Evolutionary conservation across 2,888 invertebrate genomes (phyloP).

Genomic region (Mayetiola destructor): DNA sequence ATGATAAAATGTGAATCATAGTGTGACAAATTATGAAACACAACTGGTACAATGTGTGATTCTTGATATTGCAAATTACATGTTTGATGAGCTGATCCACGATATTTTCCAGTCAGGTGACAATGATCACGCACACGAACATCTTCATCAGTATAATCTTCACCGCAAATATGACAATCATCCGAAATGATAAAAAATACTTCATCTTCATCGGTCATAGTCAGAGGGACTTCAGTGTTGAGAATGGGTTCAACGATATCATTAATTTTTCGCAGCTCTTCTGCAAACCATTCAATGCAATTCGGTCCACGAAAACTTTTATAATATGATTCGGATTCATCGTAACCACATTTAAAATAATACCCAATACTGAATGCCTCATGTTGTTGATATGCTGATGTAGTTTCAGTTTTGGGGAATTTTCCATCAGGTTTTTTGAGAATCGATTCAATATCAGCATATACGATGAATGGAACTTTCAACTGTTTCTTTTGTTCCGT

Average conservation of each 20-base stretch:
- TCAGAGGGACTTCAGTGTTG: not conserved
- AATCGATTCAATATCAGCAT: conserved; percentile 20
- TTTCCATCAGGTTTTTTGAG: conserved; percentile 3
- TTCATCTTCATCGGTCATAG: not conserved
- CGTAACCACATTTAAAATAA: conserved; percentile 2
- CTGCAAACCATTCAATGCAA: not conserved
- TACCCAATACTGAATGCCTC: not conserved
- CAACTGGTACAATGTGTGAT: conserved; percentile 23
- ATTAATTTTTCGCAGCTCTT: not conserved
- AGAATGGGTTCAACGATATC: not conserved
- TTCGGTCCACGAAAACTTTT: not conserved
- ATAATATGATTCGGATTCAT: not conserved
- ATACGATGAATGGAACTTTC: conserved; percentile 18
- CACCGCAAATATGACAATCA: conserved; percentile 2
- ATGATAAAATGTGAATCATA: conserved; percentile 26
- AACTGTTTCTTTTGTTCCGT: conserved; percentile 17
- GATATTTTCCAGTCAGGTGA: conserved; percentile 23
- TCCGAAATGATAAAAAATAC: not conserved
- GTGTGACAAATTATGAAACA: conserved; percentile 25
- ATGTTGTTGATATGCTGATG: not conserved
- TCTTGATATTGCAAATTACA: conserved; percentile 27
- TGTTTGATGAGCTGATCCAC: conserved; percentile 22
- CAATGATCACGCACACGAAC: conserved; percentile 22
- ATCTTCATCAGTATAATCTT: not conserved
- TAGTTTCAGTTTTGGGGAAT: not conserved